Evolutionary conservation across 2,888 invertebrate genomes (phyloP).

Genomic region (Callyntrura guangdongensis): DNA sequence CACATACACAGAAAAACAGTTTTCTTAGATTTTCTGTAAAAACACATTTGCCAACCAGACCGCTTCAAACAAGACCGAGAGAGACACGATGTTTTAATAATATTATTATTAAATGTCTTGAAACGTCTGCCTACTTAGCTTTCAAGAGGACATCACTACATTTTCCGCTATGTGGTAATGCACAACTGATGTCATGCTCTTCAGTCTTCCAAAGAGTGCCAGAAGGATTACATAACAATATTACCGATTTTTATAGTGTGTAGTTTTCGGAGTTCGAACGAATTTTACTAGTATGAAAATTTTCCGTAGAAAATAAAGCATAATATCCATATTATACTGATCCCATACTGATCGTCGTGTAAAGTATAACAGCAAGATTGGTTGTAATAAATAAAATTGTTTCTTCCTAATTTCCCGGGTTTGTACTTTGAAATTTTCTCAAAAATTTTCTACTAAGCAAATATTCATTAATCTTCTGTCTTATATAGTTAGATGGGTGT

Average conservation of each 20-base stretch:
- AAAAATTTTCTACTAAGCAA: conserved; percentile 2
- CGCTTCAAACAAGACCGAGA: conserved; percentile 60
- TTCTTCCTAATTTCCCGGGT: conserved; percentile 26
- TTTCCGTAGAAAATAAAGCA: conserved; percentile 47
- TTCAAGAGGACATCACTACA: conserved; percentile 42
- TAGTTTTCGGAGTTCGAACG: background rate
- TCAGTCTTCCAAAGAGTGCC: conserved; percentile 51
- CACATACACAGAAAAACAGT: background rate
- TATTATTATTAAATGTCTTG: conserved; percentile 63
- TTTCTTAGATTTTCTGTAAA: conserved; percentile 43
- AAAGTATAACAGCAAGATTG: conserved; percentile 19
- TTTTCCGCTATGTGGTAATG: conserved; percentile 55
- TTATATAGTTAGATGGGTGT: background rate
- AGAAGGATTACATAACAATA: conserved; percentile 46
- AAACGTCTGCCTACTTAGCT: conserved; percentile 49
- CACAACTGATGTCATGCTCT: conserved; percentile 57
- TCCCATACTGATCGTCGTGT: background rate
- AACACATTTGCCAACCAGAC: conserved; percentile 71
- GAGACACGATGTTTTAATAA: conserved; percentile 25
- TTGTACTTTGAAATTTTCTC: background rate
- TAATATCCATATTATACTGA: conserved; percentile 11
- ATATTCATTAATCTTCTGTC: conserved; percentile 32
- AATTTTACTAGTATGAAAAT: background rate
- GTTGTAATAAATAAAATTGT: background rate
- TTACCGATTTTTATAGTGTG: conserved; percentile 41